A percentile compares a stretch with the other conserved stretches of the same genome.
Evolutionary conservation across 2,888 invertebrate species (phyloP).

Genomic region (Furcula furcula): DNA sequence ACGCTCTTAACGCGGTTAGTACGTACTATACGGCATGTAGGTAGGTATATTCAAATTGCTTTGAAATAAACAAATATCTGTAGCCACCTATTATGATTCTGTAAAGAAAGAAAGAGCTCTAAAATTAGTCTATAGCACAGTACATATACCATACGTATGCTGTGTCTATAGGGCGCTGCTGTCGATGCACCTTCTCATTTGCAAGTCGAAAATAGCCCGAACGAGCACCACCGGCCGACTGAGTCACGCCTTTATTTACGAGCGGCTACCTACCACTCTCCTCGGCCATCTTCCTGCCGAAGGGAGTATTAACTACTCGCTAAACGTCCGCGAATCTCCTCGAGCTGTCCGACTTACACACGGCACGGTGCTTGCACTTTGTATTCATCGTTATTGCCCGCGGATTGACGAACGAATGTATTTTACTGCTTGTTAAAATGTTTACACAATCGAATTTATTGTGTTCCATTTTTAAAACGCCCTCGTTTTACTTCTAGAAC

Average conservation of each 20-base stretch:
- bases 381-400: slow-evolving; percentile 28
- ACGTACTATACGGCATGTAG: too few relatives aligned
- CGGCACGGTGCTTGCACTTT: slow-evolving; percentile 27
- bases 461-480: slow-evolving; percentile 23
- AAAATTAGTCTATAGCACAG: too few relatives aligned
- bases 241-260: slow-evolving; percentile 73
- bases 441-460: slow-evolving; percentile 24
- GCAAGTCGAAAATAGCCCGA: slow-evolving; percentile 69
- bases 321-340: slow-evolving; percentile 44
- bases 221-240: slow-evolving; percentile 35
- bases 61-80: too few relatives aligned
- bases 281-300: slow-evolving; percentile 44
- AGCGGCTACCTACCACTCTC: slow-evolving; percentile 45
- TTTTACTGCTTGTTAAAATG: slow-evolving; percentile 26
- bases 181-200: slow-evolving; percentile 72
- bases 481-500: slow-evolving; percentile 9
- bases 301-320: slow-evolving; percentile 35
- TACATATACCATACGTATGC: too few relatives aligned
- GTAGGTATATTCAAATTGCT: too few relatives aligned
- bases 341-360: slow-evolving; percentile 20
- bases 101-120: too few relatives aligned
- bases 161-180: slow-evolving; percentile 27
- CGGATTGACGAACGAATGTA: slow-evolving; percentile 17
- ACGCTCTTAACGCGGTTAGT: too few relatives aligned
- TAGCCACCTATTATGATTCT: too few relatives aligned